Evolutionary conservation across 2,888 invertebrate genomes (phyloP), one percentile per base, ranked within the genome.

Genomic region (Tethea ocularis): DNA sequence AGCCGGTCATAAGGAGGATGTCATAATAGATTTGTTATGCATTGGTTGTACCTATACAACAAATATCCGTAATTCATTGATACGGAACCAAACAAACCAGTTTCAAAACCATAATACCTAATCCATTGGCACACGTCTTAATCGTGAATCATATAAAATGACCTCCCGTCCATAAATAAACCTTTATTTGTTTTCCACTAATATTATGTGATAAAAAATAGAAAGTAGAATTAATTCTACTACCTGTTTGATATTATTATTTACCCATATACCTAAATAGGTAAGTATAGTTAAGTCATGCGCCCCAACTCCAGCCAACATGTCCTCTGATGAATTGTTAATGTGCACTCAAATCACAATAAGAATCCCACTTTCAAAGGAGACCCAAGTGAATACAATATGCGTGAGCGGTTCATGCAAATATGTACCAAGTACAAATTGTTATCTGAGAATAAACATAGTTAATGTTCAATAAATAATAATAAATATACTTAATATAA

Each of bases 331-430:
- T 89, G 84, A 88, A 89, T 88, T 64, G 70, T 87, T 89, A 82
- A 88, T 86, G 77, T 61, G 72, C 83, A 82, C 85, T 87, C 84
- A 83, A 87, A 86, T 88, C 87, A 86, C 87, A 89, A 89, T 89
- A 87, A 87, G 83, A 85, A 85, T 79, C 77, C 74, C 68, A 72
- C 69, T 70, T 79, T 78, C 83, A 83, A 86, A 83, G 85, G 82
- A 82, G 77, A 72, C 66, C 63, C 66, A 64, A 20, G 46, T n/a
- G 77, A 78, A 80, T 77, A 77, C 66, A 68, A 67, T 74, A 77
- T 76, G 64, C 63, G 66, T 55, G 55, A 46, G 55, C 52, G 60
- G 52, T 59, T 63, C 57, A 66, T 60, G 67, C 64, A 66, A 59
- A 61, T 56, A 23, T 60, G 24, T 26, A 52, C 15, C 29, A 7